Base-by-base conservation (phyloP, 2,797 vertebrate genomes). In the Dendrocincla tyrannina region DNA sequence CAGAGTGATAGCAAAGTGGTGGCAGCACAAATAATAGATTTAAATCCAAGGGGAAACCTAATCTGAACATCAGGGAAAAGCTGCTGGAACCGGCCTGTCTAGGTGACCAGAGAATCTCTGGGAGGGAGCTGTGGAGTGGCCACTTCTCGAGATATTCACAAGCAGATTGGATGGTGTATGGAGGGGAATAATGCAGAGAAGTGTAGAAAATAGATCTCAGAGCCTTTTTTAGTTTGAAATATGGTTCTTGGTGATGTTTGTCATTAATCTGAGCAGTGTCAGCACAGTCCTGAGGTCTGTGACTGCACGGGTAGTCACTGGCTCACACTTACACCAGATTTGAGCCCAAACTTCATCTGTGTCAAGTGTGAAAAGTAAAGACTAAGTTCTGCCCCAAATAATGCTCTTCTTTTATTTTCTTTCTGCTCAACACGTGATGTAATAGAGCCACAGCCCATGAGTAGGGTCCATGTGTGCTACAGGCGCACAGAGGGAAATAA, bases 301-400 rank as follows among this genome's bases (percentile, higher is more conserved):
- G 2, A 22, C 28, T 3, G 1, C 33, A n/a, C 5, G 30, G 41
- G 28, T 18, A 17, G 28, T 52, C 17, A 30, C 28, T 52, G 50
- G 32, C 11, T 23, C 15, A 11, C 22, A 1, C 17, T 24, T 22
- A 14, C 13, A 15, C 14, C 2, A 7, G 12, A 25, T 74, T 35
- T 58, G 58, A 60, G 46, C 4, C 37, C 27, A 50, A 6, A n/a
- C 17, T 44, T 59, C 3, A 0, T 22, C 60, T 7, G 1, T 2
- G 3, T 59, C 2, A 6, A 30, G 7, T 15, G 6, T 27, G 17
- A 56, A 41, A 64, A 44, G 24, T 27, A 1, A 4, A 85, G 60
- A 28, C 23, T 22, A 44, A 75, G 7, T 19, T 66, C 19, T 49
- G 8, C 25, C 10, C 49, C 56, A 44, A 37, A 53, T 11, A 2